Evolutionary conservation across 2,888 invertebrate genomes (phyloP).

Genomic region (Prosapia bicincta): DNA sequence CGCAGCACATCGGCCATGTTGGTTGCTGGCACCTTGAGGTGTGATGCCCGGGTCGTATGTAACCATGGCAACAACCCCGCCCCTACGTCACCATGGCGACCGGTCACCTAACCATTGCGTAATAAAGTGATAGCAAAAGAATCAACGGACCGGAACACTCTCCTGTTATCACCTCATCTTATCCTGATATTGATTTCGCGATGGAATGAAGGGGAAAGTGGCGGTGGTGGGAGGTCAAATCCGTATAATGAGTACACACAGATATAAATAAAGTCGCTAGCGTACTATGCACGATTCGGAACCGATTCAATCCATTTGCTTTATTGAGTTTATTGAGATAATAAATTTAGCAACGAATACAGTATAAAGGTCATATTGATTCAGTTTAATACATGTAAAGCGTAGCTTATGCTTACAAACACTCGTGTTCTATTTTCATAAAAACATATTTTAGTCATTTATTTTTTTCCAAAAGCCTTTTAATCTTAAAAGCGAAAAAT

Average conservation of each 20-base stretch:
- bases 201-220: neutral
- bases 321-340: too few relatives aligned
- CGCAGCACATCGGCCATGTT: neutral
- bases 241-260: neutral
- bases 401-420: too few relatives aligned
- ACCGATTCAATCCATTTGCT: too few relatives aligned
- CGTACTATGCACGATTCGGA: too few relatives aligned
- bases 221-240: neutral
- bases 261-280: too few relatives aligned
- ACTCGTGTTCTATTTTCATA: too few relatives aligned
- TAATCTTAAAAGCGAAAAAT: too few relatives aligned
- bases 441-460: too few relatives aligned
- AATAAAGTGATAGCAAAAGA: slow-evolving; percentile 26
- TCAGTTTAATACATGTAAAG: too few relatives aligned
- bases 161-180: neutral
- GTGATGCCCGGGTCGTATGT: slow-evolving; percentile 4
- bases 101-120: slow-evolving; percentile 24
- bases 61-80: slow-evolving; percentile 17
- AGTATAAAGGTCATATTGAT: too few relatives aligned
- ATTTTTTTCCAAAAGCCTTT: too few relatives aligned
- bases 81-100: slow-evolving; percentile 20
- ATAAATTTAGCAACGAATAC: too few relatives aligned
- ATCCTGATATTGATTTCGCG: neutral
- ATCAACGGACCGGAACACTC: slow-evolving; percentile 22
- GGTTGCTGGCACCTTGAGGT: neutral